A percentile compares a stretch with the other conserved stretches of the same genome.
Conservation (phyloP, 2,888 invertebrate genomes). For the Cantharis nigra region DNA sequence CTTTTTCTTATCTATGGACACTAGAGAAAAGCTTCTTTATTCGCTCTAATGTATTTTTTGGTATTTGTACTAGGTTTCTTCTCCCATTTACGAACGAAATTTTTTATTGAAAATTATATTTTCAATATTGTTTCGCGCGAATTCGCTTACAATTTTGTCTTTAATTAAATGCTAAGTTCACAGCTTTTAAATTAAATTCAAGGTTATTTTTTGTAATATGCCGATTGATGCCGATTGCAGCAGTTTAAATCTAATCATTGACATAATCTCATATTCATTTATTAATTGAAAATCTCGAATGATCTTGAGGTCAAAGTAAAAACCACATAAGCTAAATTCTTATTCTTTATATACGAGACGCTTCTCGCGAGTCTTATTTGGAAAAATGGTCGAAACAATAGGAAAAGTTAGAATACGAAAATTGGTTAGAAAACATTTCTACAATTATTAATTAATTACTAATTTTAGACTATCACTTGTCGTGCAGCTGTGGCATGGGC, state of each 20-base stretch:
- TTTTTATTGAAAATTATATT: neutral
- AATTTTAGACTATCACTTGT: constrained; percentile 71
- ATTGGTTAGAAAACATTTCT: neutral
- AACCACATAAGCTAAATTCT: neutral
- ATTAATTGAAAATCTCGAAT: neutral
- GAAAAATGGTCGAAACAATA: constrained; percentile 7
- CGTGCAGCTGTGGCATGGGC: constrained; percentile 97
- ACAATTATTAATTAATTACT: neutral
- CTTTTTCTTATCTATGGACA: too few species aligned
- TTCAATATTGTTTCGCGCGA: neutral
- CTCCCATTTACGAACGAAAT: neutral
- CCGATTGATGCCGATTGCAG: neutral
- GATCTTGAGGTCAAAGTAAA: neutral
- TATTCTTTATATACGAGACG: neutral
- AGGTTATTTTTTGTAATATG: neutral
- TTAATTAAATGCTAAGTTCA: neutral
- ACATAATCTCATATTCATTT: neutral
- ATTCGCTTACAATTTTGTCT: neutral
- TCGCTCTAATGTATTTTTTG: too few species aligned
- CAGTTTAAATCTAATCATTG: neutral
- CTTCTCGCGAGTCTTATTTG: neutral
- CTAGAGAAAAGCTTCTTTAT: too few species aligned
- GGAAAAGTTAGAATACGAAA: neutral
- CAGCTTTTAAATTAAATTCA: neutral
- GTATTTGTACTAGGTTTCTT: too few species aligned